These are phyloP conservation scores for Habrosyne pyritoides DNA, from an alignment of 2,888 invertebrate genomes.

Conservation along the genomic window DNA sequence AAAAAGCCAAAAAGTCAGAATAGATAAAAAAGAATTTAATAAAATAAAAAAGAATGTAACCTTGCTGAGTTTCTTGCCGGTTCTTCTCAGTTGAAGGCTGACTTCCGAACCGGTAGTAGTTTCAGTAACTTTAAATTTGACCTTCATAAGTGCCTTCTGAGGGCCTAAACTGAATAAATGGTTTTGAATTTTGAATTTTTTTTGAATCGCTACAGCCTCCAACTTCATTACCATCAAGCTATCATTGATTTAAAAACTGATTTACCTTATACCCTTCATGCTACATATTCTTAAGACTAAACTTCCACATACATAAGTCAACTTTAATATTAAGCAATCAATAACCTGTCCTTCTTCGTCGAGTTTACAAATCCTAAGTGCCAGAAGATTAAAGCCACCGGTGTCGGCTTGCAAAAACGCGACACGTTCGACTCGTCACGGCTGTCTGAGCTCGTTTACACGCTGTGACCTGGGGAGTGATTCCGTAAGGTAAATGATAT, in stretches of 20 bases:
- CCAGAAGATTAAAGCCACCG: constrained; percentile 60
- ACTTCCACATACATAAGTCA: constrained; percentile 3
- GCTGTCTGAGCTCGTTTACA: constrained; percentile 73
- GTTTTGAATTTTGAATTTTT: too few species aligned
- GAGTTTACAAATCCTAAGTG: constrained; percentile 65
- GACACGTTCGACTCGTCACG: constrained; percentile 70
- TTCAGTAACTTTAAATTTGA: too few species aligned
- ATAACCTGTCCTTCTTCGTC: constrained; percentile 18
- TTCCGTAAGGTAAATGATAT: too few species aligned
- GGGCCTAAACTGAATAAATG: too few species aligned
- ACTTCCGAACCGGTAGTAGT: too few species aligned
- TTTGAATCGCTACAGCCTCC: too few species aligned
- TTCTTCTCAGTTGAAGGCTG: too few species aligned
- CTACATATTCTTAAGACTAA: background rate
- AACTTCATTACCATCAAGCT: background rate
- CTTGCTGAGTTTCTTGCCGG: too few species aligned
- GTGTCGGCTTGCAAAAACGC: constrained; percentile 59
- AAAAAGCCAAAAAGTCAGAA: too few species aligned
- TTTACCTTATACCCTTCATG: background rate
- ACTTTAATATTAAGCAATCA: constrained; percentile 17
- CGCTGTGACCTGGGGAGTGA: constrained; percentile 40
- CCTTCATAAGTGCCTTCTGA: too few species aligned
- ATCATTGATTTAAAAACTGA: background rate
- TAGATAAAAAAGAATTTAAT: too few species aligned
- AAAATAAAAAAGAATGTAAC: too few species aligned